Base-by-base conservation (phyloP, 2,888 invertebrate genomes). In the Dasysyrphus albostriatus region DNA sequence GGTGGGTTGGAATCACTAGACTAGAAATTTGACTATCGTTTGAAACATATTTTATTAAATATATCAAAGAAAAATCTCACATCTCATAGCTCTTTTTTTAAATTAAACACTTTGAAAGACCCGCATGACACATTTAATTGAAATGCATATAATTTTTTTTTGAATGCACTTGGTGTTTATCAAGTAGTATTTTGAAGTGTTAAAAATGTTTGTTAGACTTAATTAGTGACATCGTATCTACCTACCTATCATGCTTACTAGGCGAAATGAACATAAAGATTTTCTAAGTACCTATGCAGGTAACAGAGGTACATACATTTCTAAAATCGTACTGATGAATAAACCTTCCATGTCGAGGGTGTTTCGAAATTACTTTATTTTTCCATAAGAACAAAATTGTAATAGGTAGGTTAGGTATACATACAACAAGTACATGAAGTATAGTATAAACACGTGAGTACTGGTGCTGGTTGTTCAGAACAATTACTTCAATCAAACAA, bases 401-500 rank as follows among this genome's bases (percentile, higher is more conserved):
- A n/a, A n/a, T 14, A 14, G 3, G 1, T 3, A 9, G 12, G 19
- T 10, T 24, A 24, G 12, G 51, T 51, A 10, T 14, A 14, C 12
- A 39, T 39, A 12, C 3, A 3, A 0, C 3, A 1, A 29, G 3
- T 14, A 24, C 34, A 5, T 56, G n/a, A 34, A 16, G 0, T 39
- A 39, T n/a, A 1, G n/a, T 10, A 63, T 29, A n/a, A 16, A 19
- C 63, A 44, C 65, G 34, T 67, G 49, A 67, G 19, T 19, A 65
- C 47, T 6, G 2, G 24, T 9, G 19, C 59, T 24, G 19, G 24
- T 42, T 32, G 32, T 65, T 49, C 37, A 19, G 49, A 67, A 67
- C 49, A 67, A 67, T 67, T 67, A 67, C 69, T 54, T 69, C 51
- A 54, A 69, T 37, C 69, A 69, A 54, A 69, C 69, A 69, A 69